Conservation (phyloP, 2,888 invertebrate species). For the Polyommatus iphigenia region DNA sequence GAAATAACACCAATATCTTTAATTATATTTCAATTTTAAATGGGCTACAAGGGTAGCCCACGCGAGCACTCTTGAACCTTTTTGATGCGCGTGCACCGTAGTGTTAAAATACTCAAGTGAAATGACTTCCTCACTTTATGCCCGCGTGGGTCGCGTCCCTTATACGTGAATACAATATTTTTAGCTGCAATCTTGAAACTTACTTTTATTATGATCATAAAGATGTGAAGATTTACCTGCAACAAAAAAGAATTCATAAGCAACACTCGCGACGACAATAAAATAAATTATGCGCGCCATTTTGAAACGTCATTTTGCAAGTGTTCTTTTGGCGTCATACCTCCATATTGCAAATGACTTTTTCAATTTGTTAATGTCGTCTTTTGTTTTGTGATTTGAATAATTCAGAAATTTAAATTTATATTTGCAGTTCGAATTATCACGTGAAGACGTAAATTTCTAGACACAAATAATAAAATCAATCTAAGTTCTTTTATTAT, state of each 20-base stretch:
- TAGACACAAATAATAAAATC: too few relatives aligned
- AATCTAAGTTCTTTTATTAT: too few relatives aligned
- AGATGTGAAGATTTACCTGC: constrained; percentile 43
- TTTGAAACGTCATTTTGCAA: background rate
- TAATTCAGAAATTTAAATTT: too few relatives aligned
- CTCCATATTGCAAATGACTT: background rate
- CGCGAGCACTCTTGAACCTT: too few relatives aligned
- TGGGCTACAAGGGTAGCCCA: too few relatives aligned
- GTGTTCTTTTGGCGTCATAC: background rate
- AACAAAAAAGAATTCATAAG: constrained; percentile 40
- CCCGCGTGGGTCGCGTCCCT: background rate
- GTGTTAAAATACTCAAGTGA: background rate
- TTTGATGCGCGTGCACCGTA: too few relatives aligned
- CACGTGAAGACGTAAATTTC: too few relatives aligned
- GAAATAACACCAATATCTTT: too few relatives aligned
- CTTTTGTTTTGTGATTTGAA: background rate
- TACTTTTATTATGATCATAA: constrained; percentile 29
- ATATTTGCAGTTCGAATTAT: too few relatives aligned
- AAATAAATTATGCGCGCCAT: constrained; percentile 13
- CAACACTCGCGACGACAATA: constrained; percentile 1
- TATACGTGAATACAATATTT: constrained; percentile 10
- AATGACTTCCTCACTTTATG: constrained; percentile 2
- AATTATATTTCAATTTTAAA: too few relatives aligned
- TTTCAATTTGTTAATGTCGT: background rate
- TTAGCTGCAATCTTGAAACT: background rate